Percentiles rank a stretch among this genome's conserved stretches.
These are phyloP conservation scores for Nematolebias whitei DNA, from an alignment of 2,113 vertebrate genomes.

Conservation along the genomic window DNA sequence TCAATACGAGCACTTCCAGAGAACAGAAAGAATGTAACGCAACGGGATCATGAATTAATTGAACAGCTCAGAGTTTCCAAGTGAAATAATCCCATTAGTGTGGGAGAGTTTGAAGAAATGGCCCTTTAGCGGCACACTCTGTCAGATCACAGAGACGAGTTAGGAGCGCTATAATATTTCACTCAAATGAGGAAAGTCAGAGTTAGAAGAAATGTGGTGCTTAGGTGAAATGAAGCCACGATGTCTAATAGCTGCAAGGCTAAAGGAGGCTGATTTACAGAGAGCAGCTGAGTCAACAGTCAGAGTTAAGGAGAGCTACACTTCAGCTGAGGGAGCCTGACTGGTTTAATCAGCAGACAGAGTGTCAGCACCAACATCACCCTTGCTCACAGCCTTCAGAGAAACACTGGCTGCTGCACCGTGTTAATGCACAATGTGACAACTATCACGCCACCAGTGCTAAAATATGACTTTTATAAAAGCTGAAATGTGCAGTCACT, in stretches of 20 bases:
- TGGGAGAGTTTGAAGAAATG: neutral
- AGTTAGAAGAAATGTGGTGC: conserved; percentile 13
- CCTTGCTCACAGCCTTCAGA: neutral
- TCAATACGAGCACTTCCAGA: neutral
- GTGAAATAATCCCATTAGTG: neutral
- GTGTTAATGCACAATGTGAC: neutral
- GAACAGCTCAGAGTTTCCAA: neutral
- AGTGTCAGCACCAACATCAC: conserved; percentile 15
- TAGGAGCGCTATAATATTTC: neutral
- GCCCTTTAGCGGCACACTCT: neutral
- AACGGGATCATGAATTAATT: neutral
- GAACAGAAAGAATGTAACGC: neutral
- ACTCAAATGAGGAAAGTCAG: neutral
- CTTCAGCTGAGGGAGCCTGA: conserved; percentile 4
- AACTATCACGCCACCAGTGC: conserved; percentile 1
- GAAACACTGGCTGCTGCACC: conserved; percentile 1
- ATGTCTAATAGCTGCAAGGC: conserved; percentile 17
- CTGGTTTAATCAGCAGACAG: conserved; percentile 28
- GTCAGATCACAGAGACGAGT: conserved; percentile 7
- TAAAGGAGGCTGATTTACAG: neutral
- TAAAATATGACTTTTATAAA: conserved; percentile 1
- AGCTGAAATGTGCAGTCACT: conserved; percentile 9
- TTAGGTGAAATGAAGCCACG: conserved; percentile 25
- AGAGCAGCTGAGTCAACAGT: conserved; percentile 14
- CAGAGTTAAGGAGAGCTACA: conserved; percentile 7